Evolutionary conservation across 1,140 invertebrate species (phyloP).

Genomic region (Ganaspis sp.): DNA sequence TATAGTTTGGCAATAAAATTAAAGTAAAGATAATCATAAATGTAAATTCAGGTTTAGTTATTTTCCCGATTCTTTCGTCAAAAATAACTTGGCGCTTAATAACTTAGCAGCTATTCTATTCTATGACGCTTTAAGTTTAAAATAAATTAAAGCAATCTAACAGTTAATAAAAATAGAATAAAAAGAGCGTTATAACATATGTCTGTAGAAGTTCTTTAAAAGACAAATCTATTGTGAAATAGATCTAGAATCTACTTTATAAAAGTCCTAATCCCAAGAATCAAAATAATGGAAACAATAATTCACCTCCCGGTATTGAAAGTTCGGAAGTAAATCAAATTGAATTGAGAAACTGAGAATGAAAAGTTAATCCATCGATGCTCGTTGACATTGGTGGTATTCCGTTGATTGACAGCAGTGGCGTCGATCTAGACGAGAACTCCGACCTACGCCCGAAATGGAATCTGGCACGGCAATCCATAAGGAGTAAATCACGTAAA

Average conservation of each 20-base stretch:
- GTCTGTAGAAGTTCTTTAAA: no score
- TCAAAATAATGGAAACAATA: background rate
- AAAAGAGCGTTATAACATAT: no score
- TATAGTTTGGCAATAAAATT: no score
- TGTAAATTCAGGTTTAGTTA: no score
- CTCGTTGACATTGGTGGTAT: constrained; percentile 35
- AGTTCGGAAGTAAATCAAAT: constrained; percentile 13
- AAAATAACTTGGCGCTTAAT: no score
- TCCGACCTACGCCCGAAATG: constrained; percentile 38
- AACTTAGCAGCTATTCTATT: no score
- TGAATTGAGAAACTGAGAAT: constrained; percentile 14
- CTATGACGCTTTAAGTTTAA: no score
- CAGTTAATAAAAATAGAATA: no score
- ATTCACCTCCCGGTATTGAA: background rate
- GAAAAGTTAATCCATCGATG: constrained; percentile 19
- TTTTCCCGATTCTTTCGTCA: no score
- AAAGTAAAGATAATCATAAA: no score
- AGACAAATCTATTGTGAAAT: background rate
- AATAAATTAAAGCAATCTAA: no score
- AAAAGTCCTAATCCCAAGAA: background rate
- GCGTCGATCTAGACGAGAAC: constrained; percentile 38
- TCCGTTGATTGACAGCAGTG: constrained; percentile 45
- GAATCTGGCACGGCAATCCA: constrained; percentile 45
- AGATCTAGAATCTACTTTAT: no score
- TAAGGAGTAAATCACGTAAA: constrained; percentile 73